phyloP scores from a whole-genome alignment of 2,888 invertebrate species.

The Machimus atricapillus region DNA sequence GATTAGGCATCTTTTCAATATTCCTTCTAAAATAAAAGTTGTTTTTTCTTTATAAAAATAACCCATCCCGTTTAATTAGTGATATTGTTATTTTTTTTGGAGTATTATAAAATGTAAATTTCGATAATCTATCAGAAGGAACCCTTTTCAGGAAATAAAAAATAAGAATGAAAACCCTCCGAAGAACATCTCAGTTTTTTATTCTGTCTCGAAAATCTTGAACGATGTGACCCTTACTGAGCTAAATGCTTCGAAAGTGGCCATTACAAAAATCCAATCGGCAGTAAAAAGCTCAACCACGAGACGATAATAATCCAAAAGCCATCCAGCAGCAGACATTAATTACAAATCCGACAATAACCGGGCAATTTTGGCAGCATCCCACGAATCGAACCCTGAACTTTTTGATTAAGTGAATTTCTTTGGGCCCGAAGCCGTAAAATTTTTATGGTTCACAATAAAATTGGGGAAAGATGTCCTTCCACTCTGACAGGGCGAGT shows the following conservation, averaged over 20 bases:
- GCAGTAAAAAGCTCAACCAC: not conserved
- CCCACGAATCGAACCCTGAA: not conserved
- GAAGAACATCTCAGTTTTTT: not conserved
- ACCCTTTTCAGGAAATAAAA: not conserved
- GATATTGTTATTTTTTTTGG: not conserved
- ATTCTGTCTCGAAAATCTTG: not conserved
- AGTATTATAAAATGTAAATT: not conserved
- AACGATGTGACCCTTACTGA: not conserved
- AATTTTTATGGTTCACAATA: slow-evolving; percentile 5
- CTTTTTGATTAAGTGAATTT: slow-evolving; percentile 7
- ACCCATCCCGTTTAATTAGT: not conserved
- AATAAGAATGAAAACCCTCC: not conserved
- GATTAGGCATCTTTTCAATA: too few relatives aligned
- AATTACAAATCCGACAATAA: not conserved
- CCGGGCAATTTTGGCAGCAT: not conserved
- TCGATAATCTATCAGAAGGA: not conserved
- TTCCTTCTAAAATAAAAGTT: too few relatives aligned
- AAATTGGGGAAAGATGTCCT: not conserved
- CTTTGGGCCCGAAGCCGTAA: not conserved
- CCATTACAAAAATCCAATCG: not conserved
- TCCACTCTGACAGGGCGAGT: not conserved
- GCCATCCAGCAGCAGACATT: not conserved
- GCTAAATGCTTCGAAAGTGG: not conserved
- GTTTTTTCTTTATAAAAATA: too few relatives aligned
- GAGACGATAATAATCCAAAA: not conserved